Evolutionary conservation across 2,797 vertebrate species (phyloP).

Genomic region (Hephaestus fuliginosus): DNA sequence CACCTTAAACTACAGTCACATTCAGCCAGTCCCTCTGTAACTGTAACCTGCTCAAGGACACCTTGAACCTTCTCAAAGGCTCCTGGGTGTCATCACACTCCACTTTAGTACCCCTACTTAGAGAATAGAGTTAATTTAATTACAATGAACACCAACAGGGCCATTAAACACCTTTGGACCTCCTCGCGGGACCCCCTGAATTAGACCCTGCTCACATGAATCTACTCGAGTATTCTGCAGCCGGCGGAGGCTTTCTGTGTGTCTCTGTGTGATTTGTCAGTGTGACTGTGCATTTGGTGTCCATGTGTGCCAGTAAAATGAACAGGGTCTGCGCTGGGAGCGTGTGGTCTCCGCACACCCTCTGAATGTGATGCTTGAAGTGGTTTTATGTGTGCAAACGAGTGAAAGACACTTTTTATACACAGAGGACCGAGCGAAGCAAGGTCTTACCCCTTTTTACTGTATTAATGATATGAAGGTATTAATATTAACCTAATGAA

Average conservation of each 20-base stretch:
- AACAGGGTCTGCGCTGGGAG: constrained; percentile 49
- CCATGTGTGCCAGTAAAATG: constrained; percentile 75
- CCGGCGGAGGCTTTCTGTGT: constrained; percentile 6
- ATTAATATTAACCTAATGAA: not conserved
- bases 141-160: constrained; percentile 13
- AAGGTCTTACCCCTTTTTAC: not conserved
- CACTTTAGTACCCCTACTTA: constrained; percentile 1
- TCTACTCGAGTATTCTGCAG: constrained; percentile 1
- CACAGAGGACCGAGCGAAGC: not conserved
- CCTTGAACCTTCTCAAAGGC: not conserved
- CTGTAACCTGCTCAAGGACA: not conserved
- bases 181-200: not conserved
- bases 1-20: not conserved
- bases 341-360: constrained; percentile 61
- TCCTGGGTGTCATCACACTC: constrained; percentile 20
- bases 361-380: constrained; percentile 50
- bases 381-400: constrained; percentile 59
- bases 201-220: constrained; percentile 5
- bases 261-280: constrained; percentile 38
- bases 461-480: not conserved
- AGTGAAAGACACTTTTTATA: constrained; percentile 27
- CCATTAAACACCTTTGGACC: not conserved
- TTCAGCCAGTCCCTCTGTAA: not conserved
- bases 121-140: constrained; percentile 28
- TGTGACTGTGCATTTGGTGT: constrained; percentile 73